A percentile compares a stretch with the other conserved stretches of the same genome.
Conservation (phyloP, 2,888 invertebrate species). For the Agrochola litura region DNA sequence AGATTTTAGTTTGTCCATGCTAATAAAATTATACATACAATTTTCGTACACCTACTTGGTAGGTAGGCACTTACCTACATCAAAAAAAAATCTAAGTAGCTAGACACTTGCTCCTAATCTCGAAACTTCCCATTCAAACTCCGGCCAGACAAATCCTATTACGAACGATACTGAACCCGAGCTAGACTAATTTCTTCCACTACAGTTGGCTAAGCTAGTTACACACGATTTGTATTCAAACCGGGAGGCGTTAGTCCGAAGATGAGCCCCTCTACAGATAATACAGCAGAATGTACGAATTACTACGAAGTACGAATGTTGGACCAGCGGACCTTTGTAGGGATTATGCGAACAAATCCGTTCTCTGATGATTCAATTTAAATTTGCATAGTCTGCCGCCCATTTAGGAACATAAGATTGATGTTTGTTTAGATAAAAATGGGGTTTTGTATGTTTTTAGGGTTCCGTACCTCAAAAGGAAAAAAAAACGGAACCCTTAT, state of each 20-base stretch:
- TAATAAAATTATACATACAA: not conserved
- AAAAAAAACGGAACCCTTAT: too few relatives aligned
- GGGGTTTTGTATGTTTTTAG: constrained; percentile 13
- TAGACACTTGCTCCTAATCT: constrained; percentile 12
- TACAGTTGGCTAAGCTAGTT: constrained; percentile 59
- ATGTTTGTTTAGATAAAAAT: constrained; percentile 60
- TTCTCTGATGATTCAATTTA: constrained; percentile 83
- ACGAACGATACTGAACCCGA: constrained; percentile 47
- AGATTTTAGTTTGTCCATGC: not conserved
- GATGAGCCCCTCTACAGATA: constrained; percentile 60
- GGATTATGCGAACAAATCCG: constrained; percentile 76
- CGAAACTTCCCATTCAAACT: constrained; percentile 41
- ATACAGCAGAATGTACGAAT: constrained; percentile 56
- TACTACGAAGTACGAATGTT: constrained; percentile 47
- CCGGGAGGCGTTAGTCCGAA: constrained; percentile 65
- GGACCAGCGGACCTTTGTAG: constrained; percentile 58
- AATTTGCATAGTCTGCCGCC: constrained; percentile 79
- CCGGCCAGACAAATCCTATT: constrained; percentile 61
- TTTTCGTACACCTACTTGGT: not conserved
- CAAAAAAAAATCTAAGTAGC: constrained; percentile 19
- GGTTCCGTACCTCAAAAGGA: too few relatives aligned
- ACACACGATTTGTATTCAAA: constrained; percentile 69
- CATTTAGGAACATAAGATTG: constrained; percentile 48
- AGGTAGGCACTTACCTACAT: not conserved
- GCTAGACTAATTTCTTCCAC: constrained; percentile 64